These are phyloP conservation scores for Nemapogon koenigi DNA, from an alignment of 2,888 invertebrate genomes.

Conservation along the genomic window DNA sequence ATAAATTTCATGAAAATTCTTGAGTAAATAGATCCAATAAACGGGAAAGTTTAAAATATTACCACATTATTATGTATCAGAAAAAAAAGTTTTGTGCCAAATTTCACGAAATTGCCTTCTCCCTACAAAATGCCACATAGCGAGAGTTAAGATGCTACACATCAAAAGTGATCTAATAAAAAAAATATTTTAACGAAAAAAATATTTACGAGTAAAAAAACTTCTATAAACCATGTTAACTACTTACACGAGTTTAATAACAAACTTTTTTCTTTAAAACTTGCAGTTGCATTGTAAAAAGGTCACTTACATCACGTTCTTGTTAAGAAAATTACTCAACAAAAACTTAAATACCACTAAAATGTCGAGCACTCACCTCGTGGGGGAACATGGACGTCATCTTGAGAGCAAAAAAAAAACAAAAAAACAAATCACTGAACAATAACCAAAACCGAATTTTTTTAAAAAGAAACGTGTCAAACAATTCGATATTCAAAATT, in stretches of 20 bases:
- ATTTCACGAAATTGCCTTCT: too few species aligned
- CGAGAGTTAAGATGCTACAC: too few species aligned
- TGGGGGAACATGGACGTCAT: constrained; percentile 55
- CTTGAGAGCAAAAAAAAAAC: constrained; percentile 20
- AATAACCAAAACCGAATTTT: constrained; percentile 4
- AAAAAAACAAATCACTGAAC: constrained; percentile 11
- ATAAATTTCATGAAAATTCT: too few species aligned
- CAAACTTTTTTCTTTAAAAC: background rate
- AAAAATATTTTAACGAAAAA: too few species aligned
- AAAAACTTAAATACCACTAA: constrained; percentile 49
- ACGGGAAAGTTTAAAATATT: too few species aligned
- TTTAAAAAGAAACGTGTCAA: constrained; percentile 2
- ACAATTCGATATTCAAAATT: constrained; percentile 16
- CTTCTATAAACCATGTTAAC: too few species aligned
- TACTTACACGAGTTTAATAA: background rate
- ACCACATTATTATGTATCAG: too few species aligned
- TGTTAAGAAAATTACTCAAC: constrained; percentile 37
- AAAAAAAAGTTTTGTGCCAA: too few species aligned
- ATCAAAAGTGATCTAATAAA: too few species aligned
- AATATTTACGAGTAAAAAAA: too few species aligned
- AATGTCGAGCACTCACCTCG: constrained; percentile 60
- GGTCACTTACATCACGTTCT: constrained; percentile 3
- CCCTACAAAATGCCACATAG: too few species aligned
- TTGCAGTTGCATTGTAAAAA: background rate
- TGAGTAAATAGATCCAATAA: too few species aligned